Evolutionary conservation across 2,113 vertebrate species (phyloP).

Genomic region (Mormyrus lacerda): DNA sequence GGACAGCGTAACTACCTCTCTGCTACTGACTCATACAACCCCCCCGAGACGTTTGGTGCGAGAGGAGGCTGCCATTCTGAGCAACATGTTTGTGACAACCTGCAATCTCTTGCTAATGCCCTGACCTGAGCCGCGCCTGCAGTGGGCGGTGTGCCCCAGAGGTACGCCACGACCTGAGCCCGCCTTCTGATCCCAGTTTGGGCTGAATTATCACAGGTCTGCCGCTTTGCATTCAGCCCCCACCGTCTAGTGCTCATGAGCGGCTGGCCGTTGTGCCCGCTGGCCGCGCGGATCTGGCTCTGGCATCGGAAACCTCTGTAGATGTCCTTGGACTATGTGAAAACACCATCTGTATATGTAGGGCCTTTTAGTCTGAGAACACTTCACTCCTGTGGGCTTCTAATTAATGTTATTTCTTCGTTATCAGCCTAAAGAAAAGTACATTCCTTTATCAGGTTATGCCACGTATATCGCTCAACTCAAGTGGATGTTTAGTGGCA

Average conservation of each 20-base stretch:
- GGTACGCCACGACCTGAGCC: neutral
- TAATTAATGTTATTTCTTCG: constrained; percentile 2
- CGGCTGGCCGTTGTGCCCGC: too few relatives aligned
- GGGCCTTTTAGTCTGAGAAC: neutral
- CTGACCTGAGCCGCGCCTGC: neutral
- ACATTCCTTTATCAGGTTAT: neutral
- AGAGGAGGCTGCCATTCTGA: neutral
- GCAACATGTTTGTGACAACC: neutral
- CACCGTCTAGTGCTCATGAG: neutral
- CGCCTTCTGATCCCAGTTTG: neutral
- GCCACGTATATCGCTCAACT: neutral
- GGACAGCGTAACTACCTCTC: neutral
- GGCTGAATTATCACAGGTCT: neutral
- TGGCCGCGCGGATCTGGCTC: neutral
- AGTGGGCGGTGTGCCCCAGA: neutral
- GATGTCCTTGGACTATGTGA: neutral
- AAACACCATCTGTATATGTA: constrained; percentile 7
- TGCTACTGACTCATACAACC: neutral
- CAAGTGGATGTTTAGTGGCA: neutral
- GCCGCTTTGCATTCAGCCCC: neutral
- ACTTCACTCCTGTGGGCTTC: neutral
- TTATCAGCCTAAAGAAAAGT: neutral
- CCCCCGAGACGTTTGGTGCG: neutral
- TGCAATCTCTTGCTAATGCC: neutral
- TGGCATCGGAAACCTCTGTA: neutral